Base-by-base conservation (phyloP, 2,888 invertebrate species). In the Crematogaster levior region DNA sequence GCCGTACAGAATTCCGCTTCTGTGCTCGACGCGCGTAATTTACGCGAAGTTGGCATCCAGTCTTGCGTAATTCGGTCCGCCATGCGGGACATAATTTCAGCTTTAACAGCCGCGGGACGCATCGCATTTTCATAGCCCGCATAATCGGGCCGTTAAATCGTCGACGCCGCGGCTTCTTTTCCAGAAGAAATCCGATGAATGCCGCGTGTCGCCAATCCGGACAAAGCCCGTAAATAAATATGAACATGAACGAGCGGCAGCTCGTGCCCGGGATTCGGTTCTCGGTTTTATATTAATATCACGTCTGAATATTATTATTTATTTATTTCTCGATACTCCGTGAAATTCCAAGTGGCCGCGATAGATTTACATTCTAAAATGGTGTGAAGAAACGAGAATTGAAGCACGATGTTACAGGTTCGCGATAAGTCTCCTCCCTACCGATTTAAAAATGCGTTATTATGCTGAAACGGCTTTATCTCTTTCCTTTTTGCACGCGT, bases 121-220 rank as follows among this genome's bases (percentile, higher is more conserved):
- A 66, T 82, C 24, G 51, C 58, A 37, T 82, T 74, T 81, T 82
- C 79, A 81, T 86, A 61, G 86, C 79, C 46, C 60, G 80, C 74
- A 81, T 88, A 88, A 86, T 83, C 79, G 88, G 61, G 72, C 82
- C 80, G 73, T 86, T 83, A 88, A 86, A 83, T 88, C 56, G 68
- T 46, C 60, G 56, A 53, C 73, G 40, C 12, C 56, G 34, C 77
- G 30, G 21, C 34, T 30, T 18, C n/a, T n/a, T n/a, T 34, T 43
- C 12, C 40, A n/a, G 24, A 34, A 75, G 34, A 68, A 68, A 56
- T 51, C 37, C n/a, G 10, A 10, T 12, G 27, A 56, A 77, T 68
- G 56, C 40, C 30, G 68, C 63, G n/a, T 15, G 34, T 37, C 68
- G 34, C 27, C 24, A 24, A 18, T 24, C 3, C 18, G 27, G 15